These are phyloP conservation scores for Procambarus clarkii DNA, from an alignment of 1,140 invertebrate genomes.

Conservation along the genomic window DNA sequence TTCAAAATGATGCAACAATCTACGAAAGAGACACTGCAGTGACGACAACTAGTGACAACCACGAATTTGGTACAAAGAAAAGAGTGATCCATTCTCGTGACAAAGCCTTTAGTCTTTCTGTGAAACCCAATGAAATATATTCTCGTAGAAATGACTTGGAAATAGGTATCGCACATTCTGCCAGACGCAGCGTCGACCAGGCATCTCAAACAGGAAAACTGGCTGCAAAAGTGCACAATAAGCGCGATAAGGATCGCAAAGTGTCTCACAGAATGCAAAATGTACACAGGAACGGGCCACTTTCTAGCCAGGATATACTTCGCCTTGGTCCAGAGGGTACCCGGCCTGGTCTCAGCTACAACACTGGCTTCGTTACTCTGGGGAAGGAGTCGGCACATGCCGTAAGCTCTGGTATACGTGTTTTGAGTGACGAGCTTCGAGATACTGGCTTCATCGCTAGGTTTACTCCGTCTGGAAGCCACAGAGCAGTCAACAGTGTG, in stretches of 20 bases:
- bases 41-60: too few species aligned
- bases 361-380: not conserved
- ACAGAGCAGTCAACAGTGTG: too few species aligned
- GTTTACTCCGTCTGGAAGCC: too few species aligned
- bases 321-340: not conserved
- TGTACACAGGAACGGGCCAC: not conserved
- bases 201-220: too few species aligned
- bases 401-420: too few species aligned
- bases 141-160: not conserved
- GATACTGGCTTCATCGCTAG: too few species aligned
- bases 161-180: not conserved
- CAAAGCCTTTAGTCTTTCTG: not conserved
- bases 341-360: not conserved
- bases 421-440: too few species aligned
- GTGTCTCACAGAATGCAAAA: not conserved
- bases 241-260: not conserved
- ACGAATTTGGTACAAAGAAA: too few species aligned
- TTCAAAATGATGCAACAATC: not conserved
- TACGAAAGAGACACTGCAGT: not conserved
- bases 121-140: not conserved
- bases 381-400: not conserved
- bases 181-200: not conserved
- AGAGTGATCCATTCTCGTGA: too few species aligned
- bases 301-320: not conserved
- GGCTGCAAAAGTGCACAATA: not conserved